Percentiles rank a stretch among this genome's conserved stretches.
Evolutionary conservation across 2,888 invertebrate genomes (phyloP).

Genomic region (Rutpela maculata): DNA sequence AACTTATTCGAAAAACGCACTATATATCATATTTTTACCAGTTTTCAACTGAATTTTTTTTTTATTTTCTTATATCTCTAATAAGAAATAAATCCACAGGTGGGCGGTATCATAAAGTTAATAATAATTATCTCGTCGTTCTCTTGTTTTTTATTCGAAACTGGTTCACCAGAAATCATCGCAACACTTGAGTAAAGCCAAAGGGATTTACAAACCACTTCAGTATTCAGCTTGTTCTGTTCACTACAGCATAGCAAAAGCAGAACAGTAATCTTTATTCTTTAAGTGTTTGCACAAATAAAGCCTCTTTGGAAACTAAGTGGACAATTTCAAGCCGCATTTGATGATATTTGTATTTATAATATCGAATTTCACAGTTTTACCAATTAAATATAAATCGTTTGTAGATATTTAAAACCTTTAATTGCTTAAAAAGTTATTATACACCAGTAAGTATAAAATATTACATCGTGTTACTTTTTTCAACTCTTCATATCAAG

Average conservation of each 20-base stretch:
- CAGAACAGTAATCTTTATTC: conserved; percentile 28
- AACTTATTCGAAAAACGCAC: too few relatives aligned
- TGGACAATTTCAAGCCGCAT: conserved; percentile 16
- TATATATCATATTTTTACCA: too few relatives aligned
- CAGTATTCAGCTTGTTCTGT: neutral
- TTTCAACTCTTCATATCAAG: too few relatives aligned
- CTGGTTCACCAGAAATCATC: neutral
- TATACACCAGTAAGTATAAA: too few relatives aligned
- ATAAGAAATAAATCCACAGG: neutral
- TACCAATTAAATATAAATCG: too few relatives aligned
- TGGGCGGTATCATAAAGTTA: neutral
- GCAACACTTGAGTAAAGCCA: neutral
- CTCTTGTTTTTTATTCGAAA: neutral
- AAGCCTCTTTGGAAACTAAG: conserved; percentile 28
- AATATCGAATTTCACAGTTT: too few relatives aligned
- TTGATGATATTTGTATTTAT: neutral
- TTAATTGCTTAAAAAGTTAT: too few relatives aligned
- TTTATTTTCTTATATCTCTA: too few relatives aligned
- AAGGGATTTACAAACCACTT: neutral
- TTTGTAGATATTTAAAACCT: too few relatives aligned
- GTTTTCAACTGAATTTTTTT: too few relatives aligned
- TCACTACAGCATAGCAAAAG: neutral
- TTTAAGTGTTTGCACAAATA: conserved; percentile 34
- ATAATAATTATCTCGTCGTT: neutral
- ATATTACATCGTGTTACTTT: too few relatives aligned